A percentile compares a stretch with the other conserved stretches of the same genome.
Conservation (phyloP, 2,888 invertebrate genomes). For the Parnassius glacialis region DNA sequence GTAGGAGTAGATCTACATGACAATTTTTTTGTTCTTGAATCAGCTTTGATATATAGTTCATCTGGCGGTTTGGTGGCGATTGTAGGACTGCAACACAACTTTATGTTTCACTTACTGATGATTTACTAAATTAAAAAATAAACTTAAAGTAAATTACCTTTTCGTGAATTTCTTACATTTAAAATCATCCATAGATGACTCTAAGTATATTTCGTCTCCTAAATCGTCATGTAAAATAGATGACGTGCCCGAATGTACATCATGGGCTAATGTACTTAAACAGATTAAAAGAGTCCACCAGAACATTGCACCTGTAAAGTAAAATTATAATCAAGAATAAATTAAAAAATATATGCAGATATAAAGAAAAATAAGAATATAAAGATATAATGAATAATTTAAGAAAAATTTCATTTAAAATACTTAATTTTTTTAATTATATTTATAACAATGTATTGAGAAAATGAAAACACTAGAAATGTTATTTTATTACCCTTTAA, state of each 20-base stretch:
- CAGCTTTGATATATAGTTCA: background rate
- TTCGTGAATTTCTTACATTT: background rate
- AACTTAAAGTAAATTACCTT: background rate
- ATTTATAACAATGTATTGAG: too few species aligned
- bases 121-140: too few species aligned
- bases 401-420: too few species aligned
- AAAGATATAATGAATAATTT: too few species aligned
- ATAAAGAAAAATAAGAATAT: too few species aligned
- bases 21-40: background rate
- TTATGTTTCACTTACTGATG: too few species aligned
- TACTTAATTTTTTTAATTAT: too few species aligned
- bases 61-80: background rate
- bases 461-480: too few species aligned
- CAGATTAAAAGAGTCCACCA: background rate
- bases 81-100: background rate
- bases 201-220: too few species aligned
- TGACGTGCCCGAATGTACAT: background rate
- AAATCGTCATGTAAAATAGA: background rate
- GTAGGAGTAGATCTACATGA: background rate
- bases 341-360: too few species aligned
- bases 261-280: background rate
- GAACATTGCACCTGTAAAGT: background rate
- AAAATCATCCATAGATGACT: background rate
- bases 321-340: too few species aligned
- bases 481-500: too few species aligned